phyloP scores from a whole-genome alignment of 2,888 invertebrate species.

The Rhodophaea formosa region DNA sequence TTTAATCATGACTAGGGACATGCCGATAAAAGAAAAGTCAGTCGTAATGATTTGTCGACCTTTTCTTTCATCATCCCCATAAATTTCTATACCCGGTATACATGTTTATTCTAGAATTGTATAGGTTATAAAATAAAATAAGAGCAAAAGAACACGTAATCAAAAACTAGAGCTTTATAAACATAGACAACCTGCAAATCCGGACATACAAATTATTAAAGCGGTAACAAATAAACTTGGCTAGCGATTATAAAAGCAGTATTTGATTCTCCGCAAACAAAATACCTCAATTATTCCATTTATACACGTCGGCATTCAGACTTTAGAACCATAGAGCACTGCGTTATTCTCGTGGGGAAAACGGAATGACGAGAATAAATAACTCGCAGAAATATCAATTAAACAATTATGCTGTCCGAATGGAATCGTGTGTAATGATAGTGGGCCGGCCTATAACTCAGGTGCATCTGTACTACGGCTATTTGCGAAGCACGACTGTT shows the following conservation, averaged over 20 bases:
- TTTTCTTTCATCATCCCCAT: too few relatives aligned
- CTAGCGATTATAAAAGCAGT: not conserved
- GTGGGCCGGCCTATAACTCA: constrained; percentile 80
- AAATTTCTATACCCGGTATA: too few relatives aligned
- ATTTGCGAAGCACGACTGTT: constrained; percentile 77
- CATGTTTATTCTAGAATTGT: too few relatives aligned
- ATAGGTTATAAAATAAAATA: too few relatives aligned
- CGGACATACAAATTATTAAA: too few relatives aligned
- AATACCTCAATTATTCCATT: constrained; percentile 13
- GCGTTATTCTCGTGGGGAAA: constrained; percentile 67
- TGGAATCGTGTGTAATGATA: constrained; percentile 82
- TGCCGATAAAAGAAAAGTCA: too few relatives aligned
- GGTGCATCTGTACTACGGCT: constrained; percentile 78
- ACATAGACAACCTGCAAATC: too few relatives aligned
- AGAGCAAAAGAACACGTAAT: too few relatives aligned
- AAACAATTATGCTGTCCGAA: constrained; percentile 83
- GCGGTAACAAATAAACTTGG: too few relatives aligned
- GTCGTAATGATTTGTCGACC: too few relatives aligned
- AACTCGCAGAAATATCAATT: constrained; percentile 82
- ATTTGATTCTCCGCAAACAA: not conserved
- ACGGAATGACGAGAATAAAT: constrained; percentile 79
- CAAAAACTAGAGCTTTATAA: too few relatives aligned
- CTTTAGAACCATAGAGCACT: constrained; percentile 56
- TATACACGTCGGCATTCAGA: constrained; percentile 14
- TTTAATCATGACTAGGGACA: too few relatives aligned